Evolutionary conservation across 2,113 vertebrate genomes (phyloP), one percentile per base, ranked within the genome.

Genomic region (Helogale parvula): DNA sequence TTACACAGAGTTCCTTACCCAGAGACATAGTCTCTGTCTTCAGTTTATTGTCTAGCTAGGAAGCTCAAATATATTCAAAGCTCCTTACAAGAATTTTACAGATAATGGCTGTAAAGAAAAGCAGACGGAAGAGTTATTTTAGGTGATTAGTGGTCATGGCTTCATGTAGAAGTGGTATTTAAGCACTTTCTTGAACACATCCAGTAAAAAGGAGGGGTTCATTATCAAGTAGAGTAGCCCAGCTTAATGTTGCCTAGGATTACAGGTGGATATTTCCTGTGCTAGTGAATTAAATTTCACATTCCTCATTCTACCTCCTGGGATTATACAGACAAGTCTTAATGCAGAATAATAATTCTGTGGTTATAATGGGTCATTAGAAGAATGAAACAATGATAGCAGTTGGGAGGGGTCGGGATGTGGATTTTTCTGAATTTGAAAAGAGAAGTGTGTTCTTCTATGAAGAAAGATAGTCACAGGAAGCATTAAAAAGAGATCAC

Each of bases 41-140:
- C 47, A 65, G 54, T 60, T 93, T 84, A 52, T 87, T 54, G 10
- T 81, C 35, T 50, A 60, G 29, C 57, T n/a, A 84, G 54, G 82
- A 93, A 87, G 19, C 72, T 82, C 83, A 95, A 80, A 69, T 63
- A 77, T n/a, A 94, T 50, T 88, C 74, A 87, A 50, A 66, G n/a
- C 57, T 96, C 63, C 76, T 93, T 96, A 47, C 5, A 91, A 65
- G 41, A 89, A 80, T 92, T 74, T 38, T 69, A 71, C 68, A 89
- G 80, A 60, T 80, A 91, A 96, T 87, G 14, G 68, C 86, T 89
- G 3, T 95, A 47, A 35, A 86, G 84, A 93, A 88, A 93, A 71
- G 77, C 35, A 89, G 21, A 94, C 82, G 29, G 69, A 94, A 93
- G 80, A 69, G 71, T 91, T 94, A 94, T 94, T 94, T 96, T 65